A percentile compares a stretch with the other conserved stretches of the same genome.
phyloP scores from a whole-genome alignment of 2,888 invertebrate genomes.

The Laothoe populi region DNA sequence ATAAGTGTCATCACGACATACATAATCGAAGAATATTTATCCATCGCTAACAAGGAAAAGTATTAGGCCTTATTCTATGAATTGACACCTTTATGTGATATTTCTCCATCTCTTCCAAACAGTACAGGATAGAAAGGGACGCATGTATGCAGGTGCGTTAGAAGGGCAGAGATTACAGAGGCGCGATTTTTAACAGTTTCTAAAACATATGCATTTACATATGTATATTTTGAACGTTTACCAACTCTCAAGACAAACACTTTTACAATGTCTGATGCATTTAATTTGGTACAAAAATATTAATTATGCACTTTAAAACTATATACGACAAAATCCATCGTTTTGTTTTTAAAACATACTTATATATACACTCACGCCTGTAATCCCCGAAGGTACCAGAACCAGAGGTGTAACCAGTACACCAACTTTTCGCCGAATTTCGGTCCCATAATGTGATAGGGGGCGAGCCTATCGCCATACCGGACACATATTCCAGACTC shows the following conservation, averaged over 20 bases:
- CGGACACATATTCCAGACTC: too few relatives aligned
- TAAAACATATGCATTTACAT: constrained; percentile 30
- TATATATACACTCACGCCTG: too few relatives aligned
- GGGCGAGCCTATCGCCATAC: too few relatives aligned
- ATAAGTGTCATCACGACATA: neutral
- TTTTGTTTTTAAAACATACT: too few relatives aligned
- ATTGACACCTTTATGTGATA: constrained; percentile 61
- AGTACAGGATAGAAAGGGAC: constrained; percentile 42
- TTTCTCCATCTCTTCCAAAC: constrained; percentile 46
- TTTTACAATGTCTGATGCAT: neutral
- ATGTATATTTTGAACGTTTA: neutral
- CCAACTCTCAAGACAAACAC: constrained; percentile 12
- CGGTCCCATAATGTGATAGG: too few relatives aligned
- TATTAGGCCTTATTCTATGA: constrained; percentile 50
- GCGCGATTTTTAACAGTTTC: constrained; percentile 68
- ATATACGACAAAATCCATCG: too few relatives aligned
- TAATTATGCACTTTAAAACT: too few relatives aligned
- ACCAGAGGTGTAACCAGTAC: too few relatives aligned
- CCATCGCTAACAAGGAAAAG: constrained; percentile 22
- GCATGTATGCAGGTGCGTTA: constrained; percentile 56
- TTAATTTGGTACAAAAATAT: neutral
- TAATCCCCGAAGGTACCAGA: too few relatives aligned
- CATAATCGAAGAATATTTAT: constrained; percentile 7
- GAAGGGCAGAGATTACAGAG: constrained; percentile 54
- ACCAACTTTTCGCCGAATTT: too few relatives aligned